Base-by-base conservation (phyloP, 2,113 vertebrate species). In the Phasianus colchicus region DNA sequence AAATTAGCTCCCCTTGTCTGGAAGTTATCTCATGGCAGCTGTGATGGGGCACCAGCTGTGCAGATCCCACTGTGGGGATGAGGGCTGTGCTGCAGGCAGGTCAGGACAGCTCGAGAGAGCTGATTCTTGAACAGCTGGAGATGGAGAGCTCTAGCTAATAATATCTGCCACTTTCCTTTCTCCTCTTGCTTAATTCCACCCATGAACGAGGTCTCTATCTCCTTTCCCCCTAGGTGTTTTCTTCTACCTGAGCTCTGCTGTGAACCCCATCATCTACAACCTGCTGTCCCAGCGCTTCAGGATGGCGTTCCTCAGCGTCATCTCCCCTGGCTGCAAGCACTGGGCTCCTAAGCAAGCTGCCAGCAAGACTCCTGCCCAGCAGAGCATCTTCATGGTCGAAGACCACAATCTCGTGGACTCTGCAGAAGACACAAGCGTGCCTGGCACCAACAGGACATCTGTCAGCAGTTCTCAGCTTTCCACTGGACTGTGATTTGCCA, bases 181-280 rank as follows among this genome's bases (percentile, higher is more conserved):
- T 67, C 84, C 58, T 29, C 25, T 52, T 52, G 13, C 52, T 54
- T 29, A 16, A 16, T 54, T 54, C 27, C 52, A 16, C 52, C 52
- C 52, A 54, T 27, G 29, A 54, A 54, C 9, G 27, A 52, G 50
- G 52, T 54, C 14, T 65, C 14, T 65, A 22, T 89, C 27, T 38
- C 32, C 4, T 61, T 34, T 36, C 13, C 9, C 22, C 4, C 2
- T 4, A 98, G 98, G 98, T 77, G 96, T 98, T 79, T 98, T 98
- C 93, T 98, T 98, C 95, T 98, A 98, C 40, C 89, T 98, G 86
- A 98, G 98, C 92, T 98, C 98, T 48, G 98, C 98, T 0, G 97
- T 98, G 48, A 98, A 98, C 69, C 98, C 98, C 69, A 96, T 98
- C 45, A 98, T 98, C 92, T 98, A 98, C 90, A 98, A 98, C 64